These are phyloP conservation scores for Poeciliopsis infans DNA, from an alignment of 2,797 vertebrate species.

Conservation along the genomic window DNA sequence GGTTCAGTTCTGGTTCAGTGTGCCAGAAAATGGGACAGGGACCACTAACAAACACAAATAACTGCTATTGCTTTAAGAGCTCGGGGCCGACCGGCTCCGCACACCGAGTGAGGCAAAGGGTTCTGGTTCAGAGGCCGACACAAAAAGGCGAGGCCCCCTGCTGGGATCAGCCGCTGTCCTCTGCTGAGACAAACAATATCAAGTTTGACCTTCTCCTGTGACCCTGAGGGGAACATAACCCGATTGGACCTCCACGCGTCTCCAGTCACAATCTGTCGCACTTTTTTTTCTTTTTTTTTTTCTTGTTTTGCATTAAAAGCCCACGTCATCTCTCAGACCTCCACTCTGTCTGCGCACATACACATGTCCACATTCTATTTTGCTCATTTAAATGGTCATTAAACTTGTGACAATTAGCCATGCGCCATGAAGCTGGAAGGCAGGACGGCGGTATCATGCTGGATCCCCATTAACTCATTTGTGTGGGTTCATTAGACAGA, in stretches of 20 bases:
- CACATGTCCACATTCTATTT: constrained; percentile 68
- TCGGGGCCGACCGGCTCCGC: constrained; percentile 61
- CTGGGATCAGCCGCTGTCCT: constrained; percentile 39
- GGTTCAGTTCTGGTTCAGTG: constrained; percentile 77
- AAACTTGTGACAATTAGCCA: constrained; percentile 76
- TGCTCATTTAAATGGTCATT: constrained; percentile 75
- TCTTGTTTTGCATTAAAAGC: not conserved
- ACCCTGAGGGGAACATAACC: constrained; percentile 41
- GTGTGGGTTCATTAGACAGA: constrained; percentile 74
- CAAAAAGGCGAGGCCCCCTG: constrained; percentile 31
- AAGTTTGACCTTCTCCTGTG: constrained; percentile 27
- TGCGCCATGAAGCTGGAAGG: constrained; percentile 74
- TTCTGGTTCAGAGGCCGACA: constrained; percentile 51
- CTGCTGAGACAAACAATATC: constrained; percentile 37
- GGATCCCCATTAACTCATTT: constrained; percentile 76
- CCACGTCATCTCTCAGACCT: constrained; percentile 29
- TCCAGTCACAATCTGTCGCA: not conserved
- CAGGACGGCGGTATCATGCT: constrained; percentile 66
- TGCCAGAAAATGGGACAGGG: constrained; percentile 77
- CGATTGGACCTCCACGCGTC: constrained; percentile 14
- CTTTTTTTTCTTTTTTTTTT: not conserved
- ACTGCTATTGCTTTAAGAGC: constrained; percentile 60
- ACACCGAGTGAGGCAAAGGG: constrained; percentile 65
- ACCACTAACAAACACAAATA: constrained; percentile 76
- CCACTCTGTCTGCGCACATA: constrained; percentile 50